phyloP scores from a whole-genome alignment of 2,797 vertebrate species.

The Sarcoramphus papa region DNA sequence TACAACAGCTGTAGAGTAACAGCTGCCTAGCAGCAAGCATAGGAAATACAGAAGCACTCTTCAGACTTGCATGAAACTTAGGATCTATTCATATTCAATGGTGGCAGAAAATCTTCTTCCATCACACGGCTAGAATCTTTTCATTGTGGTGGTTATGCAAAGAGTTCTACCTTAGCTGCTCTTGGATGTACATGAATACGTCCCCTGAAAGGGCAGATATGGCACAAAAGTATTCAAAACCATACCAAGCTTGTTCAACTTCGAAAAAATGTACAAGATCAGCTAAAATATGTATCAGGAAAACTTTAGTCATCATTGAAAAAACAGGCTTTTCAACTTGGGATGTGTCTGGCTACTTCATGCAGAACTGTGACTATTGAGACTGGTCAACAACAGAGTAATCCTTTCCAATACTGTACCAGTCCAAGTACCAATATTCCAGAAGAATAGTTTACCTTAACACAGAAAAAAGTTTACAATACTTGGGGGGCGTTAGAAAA shows the following conservation, averaged over 20 bases:
- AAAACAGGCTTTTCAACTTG: constrained; percentile 20
- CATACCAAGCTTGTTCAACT: not conserved
- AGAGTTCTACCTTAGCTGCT: not conserved
- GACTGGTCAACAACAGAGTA: not conserved
- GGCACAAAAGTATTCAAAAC: not conserved
- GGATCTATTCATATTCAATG: not conserved
- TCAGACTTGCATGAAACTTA: not conserved
- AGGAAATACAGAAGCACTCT: not conserved
- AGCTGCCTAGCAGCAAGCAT: not conserved
- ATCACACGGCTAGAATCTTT: not conserved
- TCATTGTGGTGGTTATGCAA: not conserved
- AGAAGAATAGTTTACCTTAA: not conserved
- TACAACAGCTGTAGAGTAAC: not conserved
- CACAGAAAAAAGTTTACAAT: not conserved
- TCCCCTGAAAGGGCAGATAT: not conserved
- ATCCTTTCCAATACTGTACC: not conserved
- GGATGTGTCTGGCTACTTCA: not conserved
- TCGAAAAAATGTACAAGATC: not conserved
- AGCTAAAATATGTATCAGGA: not conserved
- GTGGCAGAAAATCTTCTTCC: not conserved
- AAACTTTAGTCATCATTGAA: not conserved
- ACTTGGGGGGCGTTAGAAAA: not conserved
- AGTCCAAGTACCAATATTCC: not conserved
- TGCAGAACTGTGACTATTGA: not conserved
- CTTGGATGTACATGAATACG: accelerated